Conservation (phyloP, 1,140 invertebrate species). For the Tachypleus tridentatus region DNA sequence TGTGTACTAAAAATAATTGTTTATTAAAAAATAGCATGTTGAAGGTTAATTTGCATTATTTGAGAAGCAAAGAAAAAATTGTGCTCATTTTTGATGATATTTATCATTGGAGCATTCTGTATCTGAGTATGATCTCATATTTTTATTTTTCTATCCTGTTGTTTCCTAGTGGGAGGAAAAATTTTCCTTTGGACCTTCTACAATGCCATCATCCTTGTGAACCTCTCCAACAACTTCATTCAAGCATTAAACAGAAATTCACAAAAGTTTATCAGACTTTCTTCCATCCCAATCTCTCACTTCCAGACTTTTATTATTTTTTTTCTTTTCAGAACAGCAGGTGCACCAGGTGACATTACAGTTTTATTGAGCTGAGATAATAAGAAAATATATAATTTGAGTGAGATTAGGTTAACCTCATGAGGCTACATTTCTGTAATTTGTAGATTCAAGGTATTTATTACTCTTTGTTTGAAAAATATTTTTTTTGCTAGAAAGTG, state of each 20-base stretch:
- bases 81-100: too few species aligned
- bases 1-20: too few species aligned
- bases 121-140: too few species aligned
- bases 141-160: too few species aligned
- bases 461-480: constrained; percentile 2
- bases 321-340: constrained; percentile 36
- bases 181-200: constrained; percentile 28
- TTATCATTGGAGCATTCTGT: too few species aligned
- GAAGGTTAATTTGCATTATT: too few species aligned
- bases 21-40: too few species aligned
- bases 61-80: too few species aligned
- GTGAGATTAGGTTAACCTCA: too few species aligned
- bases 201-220: constrained; percentile 38
- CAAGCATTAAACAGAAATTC: constrained; percentile 52
- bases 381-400: not conserved
- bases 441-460: constrained; percentile 2
- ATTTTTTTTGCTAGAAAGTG: not conserved
- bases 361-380: not conserved
- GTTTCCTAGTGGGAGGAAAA: constrained; percentile 1
- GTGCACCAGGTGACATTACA: constrained; percentile 25
- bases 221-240: constrained; percentile 45
- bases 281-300: constrained; percentile 49
- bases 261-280: constrained; percentile 45
- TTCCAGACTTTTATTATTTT: constrained; percentile 49
- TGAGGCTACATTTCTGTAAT: too few species aligned